Evolutionary conservation across 2,888 invertebrate genomes (phyloP).

Genomic region (Pseudanteris insignis): DNA sequence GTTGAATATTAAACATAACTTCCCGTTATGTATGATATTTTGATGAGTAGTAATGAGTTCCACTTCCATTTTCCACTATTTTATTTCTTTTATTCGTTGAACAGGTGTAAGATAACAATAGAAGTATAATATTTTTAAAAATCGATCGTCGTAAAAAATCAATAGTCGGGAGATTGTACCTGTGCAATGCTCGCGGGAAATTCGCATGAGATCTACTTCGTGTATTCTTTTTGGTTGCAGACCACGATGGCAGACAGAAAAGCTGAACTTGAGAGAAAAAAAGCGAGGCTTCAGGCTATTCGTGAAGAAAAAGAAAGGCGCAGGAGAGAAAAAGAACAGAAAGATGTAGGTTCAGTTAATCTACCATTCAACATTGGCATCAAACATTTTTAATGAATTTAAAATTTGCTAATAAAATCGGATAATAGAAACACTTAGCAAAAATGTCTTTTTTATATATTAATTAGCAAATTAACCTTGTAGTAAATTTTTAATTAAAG

Average conservation of each 20-base stretch:
- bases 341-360: slow-evolving; percentile 75
- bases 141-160: slow-evolving; percentile 20
- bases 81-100: no score
- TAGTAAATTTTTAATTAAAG: no score
- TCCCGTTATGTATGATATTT: no score
- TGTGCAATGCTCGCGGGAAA: neutral
- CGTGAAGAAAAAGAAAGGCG: slow-evolving; percentile 89
- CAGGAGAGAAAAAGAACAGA: slow-evolving; percentile 84
- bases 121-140: no score
- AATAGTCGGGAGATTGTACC: slow-evolving; percentile 13
- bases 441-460: neutral
- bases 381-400: no score
- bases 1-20: slow-evolving; percentile 26
- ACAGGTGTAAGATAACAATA: no score
- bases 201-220: neutral
- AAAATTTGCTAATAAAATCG: neutral
- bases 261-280: slow-evolving; percentile 92
- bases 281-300: slow-evolving; percentile 88
- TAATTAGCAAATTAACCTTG: no score
- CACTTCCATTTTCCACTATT: no score
- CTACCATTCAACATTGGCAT: no score
- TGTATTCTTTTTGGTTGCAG: slow-evolving; percentile 9
- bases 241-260: slow-evolving; percentile 83
- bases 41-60: no score
- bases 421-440: neutral